A percentile compares a stretch with the other conserved stretches of the same genome.
Conservation (phyloP, 1,140 invertebrate genomes). For the Bombus affinis region DNA sequence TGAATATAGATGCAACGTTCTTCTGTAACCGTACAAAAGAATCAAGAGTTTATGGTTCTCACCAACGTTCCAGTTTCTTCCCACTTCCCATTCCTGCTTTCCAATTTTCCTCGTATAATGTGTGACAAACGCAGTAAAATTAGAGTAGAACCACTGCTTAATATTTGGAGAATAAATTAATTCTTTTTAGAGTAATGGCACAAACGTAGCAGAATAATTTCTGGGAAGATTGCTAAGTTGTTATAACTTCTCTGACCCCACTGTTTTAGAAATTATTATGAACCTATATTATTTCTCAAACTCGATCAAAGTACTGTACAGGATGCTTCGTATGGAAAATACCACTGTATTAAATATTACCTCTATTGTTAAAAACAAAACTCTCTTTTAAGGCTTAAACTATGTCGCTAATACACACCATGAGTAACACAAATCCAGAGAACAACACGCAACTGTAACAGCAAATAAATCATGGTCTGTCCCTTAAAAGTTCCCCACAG, state of each 20-base stretch:
- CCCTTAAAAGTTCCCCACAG: not conserved
- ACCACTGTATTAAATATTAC: too few species aligned
- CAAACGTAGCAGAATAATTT: not conserved
- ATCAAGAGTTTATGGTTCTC: conserved; percentile 25
- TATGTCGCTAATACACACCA: not conserved
- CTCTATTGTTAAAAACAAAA: not conserved
- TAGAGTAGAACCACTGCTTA: not conserved
- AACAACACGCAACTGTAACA: not conserved
- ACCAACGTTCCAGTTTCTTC: not conserved
- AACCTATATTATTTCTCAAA: too few species aligned
- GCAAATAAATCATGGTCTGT: conserved; percentile 5
- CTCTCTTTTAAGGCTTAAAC: not conserved
- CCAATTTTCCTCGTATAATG: not conserved
- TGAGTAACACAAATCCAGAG: not conserved
- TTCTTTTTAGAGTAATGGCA: not conserved
- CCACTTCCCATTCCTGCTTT: not conserved
- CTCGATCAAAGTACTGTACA: too few species aligned
- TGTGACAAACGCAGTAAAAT: not conserved
- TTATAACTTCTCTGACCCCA: too few species aligned
- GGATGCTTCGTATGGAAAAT: rapidly evolving
- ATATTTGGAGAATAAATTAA: not conserved
- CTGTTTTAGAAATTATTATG: too few species aligned
- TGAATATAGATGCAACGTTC: conserved; percentile 28
- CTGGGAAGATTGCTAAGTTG: not conserved
- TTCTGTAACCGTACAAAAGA: conserved; percentile 1